Conservation (phyloP, 2,888 invertebrate species). For the Lepeophtheirus nordmannii region DNA sequence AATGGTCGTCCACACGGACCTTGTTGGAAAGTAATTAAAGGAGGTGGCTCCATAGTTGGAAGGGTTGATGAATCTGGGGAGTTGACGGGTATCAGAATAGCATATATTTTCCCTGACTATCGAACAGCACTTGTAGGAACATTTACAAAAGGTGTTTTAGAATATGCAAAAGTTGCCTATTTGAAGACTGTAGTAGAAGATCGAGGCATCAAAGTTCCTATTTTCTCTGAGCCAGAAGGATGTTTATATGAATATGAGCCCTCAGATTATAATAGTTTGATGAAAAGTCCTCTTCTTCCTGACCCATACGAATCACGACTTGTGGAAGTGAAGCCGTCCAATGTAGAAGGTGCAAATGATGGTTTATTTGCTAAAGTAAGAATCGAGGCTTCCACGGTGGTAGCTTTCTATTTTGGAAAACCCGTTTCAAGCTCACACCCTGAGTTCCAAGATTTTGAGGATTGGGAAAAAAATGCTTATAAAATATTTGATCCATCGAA, state of each 20-base stretch:
- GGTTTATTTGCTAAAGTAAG: conserved; percentile 25
- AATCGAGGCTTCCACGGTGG: conserved; percentile 22
- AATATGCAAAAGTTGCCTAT: conserved; percentile 19
- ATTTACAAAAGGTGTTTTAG: conserved; percentile 25
- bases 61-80: conserved; percentile 24
- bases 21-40: conserved; percentile 24
- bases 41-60: conserved; percentile 26
- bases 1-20: conserved; percentile 21
- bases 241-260: conserved; percentile 21
- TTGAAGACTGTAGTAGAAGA: conserved; percentile 22
- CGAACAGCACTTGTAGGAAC: conserved; percentile 26
- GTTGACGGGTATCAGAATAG: conserved; percentile 25
- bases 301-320: conserved; percentile 26
- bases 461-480: conserved; percentile 24
- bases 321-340: conserved; percentile 20
- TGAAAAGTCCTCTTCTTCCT: conserved; percentile 15
- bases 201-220: conserved; percentile 19
- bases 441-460: background rate
- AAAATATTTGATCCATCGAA: conserved; percentile 21
- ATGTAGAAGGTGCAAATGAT: conserved; percentile 24
- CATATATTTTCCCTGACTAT: conserved; percentile 26
- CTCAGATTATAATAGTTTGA: background rate
- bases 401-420: conserved; percentile 27
- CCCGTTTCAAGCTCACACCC: background rate
- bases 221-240: conserved; percentile 17